Evolutionary conservation across 2,797 vertebrate species (phyloP).

Genomic region (Trachops cirrhosus): DNA sequence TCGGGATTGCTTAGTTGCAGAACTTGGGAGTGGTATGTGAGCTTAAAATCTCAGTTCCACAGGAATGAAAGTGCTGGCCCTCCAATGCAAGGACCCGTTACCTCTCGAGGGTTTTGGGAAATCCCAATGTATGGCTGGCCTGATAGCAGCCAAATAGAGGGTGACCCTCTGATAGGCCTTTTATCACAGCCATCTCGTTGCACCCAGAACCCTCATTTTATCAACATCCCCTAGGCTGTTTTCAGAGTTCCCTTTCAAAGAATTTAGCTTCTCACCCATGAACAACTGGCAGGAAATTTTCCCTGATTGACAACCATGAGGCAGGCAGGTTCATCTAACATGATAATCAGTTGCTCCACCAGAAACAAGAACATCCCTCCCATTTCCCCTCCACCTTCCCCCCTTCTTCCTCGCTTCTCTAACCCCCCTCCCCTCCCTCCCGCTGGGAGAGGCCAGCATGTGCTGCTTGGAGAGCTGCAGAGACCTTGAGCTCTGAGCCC

Average conservation of each 20-base stretch:
- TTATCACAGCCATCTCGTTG: neutral
- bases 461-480: neutral
- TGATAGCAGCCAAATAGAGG: neutral
- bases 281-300: neutral
- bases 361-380: neutral
- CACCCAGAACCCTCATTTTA: neutral
- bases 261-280: neutral
- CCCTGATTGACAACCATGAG: neutral
- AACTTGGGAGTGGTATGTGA: neutral
- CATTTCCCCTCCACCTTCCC: neutral
- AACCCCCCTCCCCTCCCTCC: neutral
- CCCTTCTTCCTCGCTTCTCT: neutral
- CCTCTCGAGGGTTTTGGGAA: neutral
- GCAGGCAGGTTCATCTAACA: neutral
- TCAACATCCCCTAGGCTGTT: neutral
- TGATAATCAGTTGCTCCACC: neutral
- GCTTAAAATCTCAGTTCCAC: neutral
- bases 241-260: neutral
- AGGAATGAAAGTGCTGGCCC: fast-evolving
- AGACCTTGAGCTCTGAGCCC: conserved; percentile 35
- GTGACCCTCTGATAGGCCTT: neutral
- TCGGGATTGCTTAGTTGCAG: neutral
- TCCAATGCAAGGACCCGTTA: neutral
- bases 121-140: neutral
- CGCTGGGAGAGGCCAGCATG: conserved; percentile 25